Base-by-base conservation (phyloP, 1,140 invertebrate species). In the Platyura marginata region DNA sequence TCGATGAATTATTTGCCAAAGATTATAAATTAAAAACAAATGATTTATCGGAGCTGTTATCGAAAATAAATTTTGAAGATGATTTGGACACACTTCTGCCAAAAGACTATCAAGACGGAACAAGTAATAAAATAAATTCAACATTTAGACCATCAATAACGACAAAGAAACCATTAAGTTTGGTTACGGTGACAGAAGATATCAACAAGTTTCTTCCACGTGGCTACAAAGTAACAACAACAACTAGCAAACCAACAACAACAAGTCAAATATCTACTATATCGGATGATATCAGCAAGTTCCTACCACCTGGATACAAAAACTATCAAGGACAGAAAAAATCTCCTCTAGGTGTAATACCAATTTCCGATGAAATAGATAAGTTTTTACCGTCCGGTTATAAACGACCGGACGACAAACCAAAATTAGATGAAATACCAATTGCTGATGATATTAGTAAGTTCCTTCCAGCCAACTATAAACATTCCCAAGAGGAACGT, bases 391-490 rank as follows among this genome's bases (percentile, higher is more conserved):
- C 71, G 32, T 61, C 68, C 9, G 70, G 67, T 4, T 77, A 67
- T 47, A 54, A 51, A 29, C 43, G 44, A 1, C 45, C 54, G 13
- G 62, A 16, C 54, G 2, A 38, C 57, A 50, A n/a, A n/a, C n/a
- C n/a, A 2, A 37, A 47, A 34, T 57, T 56, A 46, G 57, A 48
- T 15, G 51, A 49, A 10, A 48, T 50, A 5, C 46, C 41, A 2
- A 21, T 45, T 1, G 47, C 55, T 10, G 56, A 57, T 19, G 73
- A 79, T 46, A 52, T 78, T 13, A 70, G 67, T 20, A 70, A 72
- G 46, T 67, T 80, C 36, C 57, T 80, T 45, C 79, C 79, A 16
- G 62, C 71, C 4, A 72, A 67, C 3, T 79, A 69, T 47, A 73
- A 69, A 46, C 44, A 56, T 2, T 51, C 53, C 46, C 20, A 19